Evolutionary conservation across 2,797 vertebrate genomes (phyloP).

Genomic region (Phataginus tetradactyla): DNA sequence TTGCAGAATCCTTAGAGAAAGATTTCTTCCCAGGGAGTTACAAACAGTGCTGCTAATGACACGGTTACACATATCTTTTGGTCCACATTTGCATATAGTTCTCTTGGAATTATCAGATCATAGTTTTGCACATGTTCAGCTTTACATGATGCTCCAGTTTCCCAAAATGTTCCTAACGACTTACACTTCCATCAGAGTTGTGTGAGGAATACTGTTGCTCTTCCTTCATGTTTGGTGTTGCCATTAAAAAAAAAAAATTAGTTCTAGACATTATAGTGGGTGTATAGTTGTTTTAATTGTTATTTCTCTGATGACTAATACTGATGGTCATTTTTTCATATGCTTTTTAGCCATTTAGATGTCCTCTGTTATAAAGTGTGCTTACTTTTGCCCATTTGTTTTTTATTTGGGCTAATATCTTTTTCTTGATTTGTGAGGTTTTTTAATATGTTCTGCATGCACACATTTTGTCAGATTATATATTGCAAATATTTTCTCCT

Average conservation of each 20-base stretch:
- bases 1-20: background rate
- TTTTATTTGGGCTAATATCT: background rate
- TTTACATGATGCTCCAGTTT: background rate
- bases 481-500: background rate
- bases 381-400: background rate
- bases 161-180: background rate
- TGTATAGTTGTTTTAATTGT: background rate
- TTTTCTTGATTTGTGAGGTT: background rate
- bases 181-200: background rate
- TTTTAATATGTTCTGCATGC: background rate
- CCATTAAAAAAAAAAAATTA: background rate
- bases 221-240: background rate
- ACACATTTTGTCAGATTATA: background rate
- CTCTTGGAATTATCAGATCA: background rate
- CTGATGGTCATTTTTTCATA: background rate
- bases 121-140: background rate
- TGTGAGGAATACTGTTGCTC: background rate
- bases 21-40: background rate
- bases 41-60: background rate
- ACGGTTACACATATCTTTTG: background rate
- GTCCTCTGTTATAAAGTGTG: background rate
- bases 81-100: too few relatives aligned
- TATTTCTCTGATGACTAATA: background rate
- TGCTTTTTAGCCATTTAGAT: background rate
- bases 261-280: background rate